Conservation (phyloP, 2,113 vertebrate species). For the Nanger granti region DNA sequence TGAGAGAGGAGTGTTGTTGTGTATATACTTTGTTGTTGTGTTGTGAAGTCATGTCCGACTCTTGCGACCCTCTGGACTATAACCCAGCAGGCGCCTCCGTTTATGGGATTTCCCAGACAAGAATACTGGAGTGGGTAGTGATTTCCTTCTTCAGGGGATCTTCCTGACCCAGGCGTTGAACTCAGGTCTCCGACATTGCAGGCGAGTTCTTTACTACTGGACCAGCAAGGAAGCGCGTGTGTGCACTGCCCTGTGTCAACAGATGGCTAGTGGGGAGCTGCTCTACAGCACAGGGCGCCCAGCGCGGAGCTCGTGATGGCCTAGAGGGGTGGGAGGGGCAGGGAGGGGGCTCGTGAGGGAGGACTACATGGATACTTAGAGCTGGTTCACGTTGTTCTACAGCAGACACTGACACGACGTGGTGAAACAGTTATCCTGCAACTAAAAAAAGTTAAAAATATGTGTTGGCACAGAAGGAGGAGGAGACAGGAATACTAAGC, state of each 20-base stretch:
- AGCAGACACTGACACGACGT: background rate
- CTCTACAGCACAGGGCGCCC: rapidly evolving
- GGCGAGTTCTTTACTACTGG: background rate
- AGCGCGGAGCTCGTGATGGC: background rate
- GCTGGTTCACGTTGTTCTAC: background rate
- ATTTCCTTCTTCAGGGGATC: background rate
- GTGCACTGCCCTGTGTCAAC: background rate
- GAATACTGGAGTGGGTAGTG: background rate
- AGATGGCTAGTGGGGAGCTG: background rate
- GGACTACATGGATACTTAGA: rapidly evolving
- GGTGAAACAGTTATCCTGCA: background rate
- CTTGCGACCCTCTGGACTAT: background rate
- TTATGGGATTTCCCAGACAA: background rate
- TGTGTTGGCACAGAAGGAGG: background rate
- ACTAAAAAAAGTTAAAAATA: background rate
- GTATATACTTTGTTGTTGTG: background rate
- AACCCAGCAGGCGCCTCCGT: background rate
- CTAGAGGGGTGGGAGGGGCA: background rate
- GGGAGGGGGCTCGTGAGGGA: background rate
- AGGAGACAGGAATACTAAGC: background rate
- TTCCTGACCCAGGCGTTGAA: background rate
- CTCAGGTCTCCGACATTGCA: background rate
- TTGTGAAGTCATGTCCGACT: background rate
- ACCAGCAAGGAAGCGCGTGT: background rate
- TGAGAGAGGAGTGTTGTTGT: background rate